phyloP scores from a whole-genome alignment of 35 echinoderm and acorn worm genomes.

The Anneissia japonica region DNA sequence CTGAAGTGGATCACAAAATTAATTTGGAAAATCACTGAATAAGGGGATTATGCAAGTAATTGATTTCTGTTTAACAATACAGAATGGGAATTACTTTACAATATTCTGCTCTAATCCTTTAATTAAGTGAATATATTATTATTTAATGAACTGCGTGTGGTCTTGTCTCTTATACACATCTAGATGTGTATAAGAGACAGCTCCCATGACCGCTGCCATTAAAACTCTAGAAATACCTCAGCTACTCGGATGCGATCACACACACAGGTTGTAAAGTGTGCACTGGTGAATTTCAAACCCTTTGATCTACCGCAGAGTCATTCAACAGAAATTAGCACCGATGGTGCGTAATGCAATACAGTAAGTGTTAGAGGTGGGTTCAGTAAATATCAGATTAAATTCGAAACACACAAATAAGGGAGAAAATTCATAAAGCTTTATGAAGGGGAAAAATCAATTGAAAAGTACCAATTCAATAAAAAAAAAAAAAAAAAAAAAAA shows the following conservation, averaged over 20 bases:
- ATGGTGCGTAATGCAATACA: background rate
- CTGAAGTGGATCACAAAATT: background rate
- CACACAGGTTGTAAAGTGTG: background rate
- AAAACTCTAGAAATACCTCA: background rate
- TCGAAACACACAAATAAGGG: background rate
- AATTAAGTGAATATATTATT: too few species aligned
- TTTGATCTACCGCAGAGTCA: background rate
- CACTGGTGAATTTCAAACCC: background rate
- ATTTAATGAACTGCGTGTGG: too few species aligned
- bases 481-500: too few species aligned
- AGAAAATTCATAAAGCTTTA: background rate
- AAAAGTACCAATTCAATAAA: background rate
- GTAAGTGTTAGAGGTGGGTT: background rate
- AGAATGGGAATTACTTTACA: background rate
- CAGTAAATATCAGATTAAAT: background rate
- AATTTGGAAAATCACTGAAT: too few species aligned
- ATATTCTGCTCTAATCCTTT: too few species aligned
- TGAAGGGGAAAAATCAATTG: background rate
- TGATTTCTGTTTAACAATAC: background rate
- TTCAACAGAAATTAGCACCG: background rate
- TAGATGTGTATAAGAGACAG: too few species aligned
- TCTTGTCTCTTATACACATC: too few species aligned
- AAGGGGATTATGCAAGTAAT: background rate
- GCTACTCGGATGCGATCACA: background rate
- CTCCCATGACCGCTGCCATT: too few species aligned